Conservation (phyloP, 2,888 invertebrate species). For the Sarcophaga variegata region DNA sequence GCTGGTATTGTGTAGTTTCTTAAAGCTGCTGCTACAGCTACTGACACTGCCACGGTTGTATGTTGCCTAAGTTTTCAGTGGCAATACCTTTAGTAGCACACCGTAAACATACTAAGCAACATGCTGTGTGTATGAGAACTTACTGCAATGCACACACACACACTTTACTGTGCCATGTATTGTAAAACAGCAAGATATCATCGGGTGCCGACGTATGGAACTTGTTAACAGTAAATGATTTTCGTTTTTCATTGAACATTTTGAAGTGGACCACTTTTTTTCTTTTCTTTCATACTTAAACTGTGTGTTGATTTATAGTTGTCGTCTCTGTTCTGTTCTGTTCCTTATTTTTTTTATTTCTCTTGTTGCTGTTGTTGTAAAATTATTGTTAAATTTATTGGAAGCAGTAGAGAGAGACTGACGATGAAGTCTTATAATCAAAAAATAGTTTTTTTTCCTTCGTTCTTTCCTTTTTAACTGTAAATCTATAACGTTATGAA, state of each 20-base stretch:
- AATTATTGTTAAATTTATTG: conserved; percentile 75
- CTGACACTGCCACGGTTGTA: background rate
- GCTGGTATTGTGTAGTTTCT: background rate
- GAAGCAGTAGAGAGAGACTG: conserved; percentile 41
- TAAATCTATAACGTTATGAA: conserved; percentile 30
- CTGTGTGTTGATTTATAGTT: conserved; percentile 73
- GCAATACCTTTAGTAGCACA: conserved; percentile 27
- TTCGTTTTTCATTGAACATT: conserved; percentile 22
- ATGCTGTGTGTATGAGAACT: conserved; percentile 41
- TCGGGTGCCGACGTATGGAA: conserved; percentile 40
- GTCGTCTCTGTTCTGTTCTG: conserved; percentile 63
- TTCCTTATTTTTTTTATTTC: too few species aligned
- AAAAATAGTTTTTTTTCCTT: background rate
- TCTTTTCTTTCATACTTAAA: conserved; percentile 31
- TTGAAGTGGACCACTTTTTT: background rate
- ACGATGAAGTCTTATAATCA: conserved; percentile 65
- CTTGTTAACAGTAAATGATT: conserved; percentile 58
- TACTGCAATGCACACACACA: too few species aligned
- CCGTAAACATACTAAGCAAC: background rate
- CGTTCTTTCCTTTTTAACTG: background rate
- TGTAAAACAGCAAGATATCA: background rate
- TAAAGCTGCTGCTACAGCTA: background rate
- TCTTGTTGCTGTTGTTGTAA: conserved; percentile 6
- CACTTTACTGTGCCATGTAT: too few species aligned
- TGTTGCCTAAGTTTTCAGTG: conserved; percentile 4